Percentiles rank a stretch among this genome's conserved stretches.
Conservation (phyloP, 2,797 vertebrate species). For the Lutjanus argentimaculatus region DNA sequence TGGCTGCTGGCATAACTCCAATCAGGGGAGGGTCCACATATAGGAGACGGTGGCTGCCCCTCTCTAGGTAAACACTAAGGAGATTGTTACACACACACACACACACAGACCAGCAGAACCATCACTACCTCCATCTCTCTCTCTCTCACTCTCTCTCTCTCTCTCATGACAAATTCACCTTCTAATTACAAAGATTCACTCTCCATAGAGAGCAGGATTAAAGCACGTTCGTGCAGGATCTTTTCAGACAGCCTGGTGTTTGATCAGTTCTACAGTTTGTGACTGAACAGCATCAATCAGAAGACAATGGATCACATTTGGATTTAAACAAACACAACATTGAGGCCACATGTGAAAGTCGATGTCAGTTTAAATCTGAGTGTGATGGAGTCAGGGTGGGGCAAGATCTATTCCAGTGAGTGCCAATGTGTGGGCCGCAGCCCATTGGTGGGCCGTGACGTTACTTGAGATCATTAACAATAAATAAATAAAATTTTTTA, state of each 20-base stretch:
- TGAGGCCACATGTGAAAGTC: not conserved
- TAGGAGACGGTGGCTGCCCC: conserved; percentile 78
- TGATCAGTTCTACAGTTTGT: too few species aligned
- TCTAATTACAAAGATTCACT: conserved; percentile 91
- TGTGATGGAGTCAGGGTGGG: not conserved
- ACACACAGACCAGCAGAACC: not conserved
- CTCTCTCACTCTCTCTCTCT: too few species aligned
- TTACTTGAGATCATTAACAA: too few species aligned
- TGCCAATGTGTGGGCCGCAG: too few species aligned
- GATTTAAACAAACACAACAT: not conserved
- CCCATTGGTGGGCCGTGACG: too few species aligned
- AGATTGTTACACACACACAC: conserved; percentile 64
- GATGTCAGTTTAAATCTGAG: not conserved
- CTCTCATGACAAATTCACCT: conserved; percentile 91
- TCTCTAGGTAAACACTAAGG: conserved; percentile 92
- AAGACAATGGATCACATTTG: not conserved
- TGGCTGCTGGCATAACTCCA: conserved; percentile 86
- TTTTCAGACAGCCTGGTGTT: not conserved
- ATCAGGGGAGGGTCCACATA: conserved; percentile 72
- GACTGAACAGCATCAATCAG: not conserved
- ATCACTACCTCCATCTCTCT: not conserved
- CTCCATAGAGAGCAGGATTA: conserved; percentile 1
- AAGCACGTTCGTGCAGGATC: not conserved
- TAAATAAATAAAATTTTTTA: too few species aligned
- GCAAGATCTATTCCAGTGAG: too few species aligned